phyloP scores from a whole-genome alignment of 1,140 invertebrate species.

The Magallana angulata region DNA sequence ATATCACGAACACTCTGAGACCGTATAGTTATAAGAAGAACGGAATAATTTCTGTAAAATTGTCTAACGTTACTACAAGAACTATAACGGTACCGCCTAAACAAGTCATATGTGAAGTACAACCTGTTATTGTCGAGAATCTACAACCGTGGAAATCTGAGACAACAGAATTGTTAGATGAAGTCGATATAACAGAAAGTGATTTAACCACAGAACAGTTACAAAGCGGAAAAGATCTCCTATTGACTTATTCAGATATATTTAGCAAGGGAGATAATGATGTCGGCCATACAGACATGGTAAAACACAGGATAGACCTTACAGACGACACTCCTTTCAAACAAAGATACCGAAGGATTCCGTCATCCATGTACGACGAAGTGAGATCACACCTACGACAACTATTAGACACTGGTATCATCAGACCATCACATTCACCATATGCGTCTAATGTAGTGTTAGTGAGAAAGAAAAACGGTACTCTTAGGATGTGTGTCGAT shows the following conservation, averaged over 20 bases:
- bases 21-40: slow-evolving; percentile 12
- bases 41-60: slow-evolving; percentile 23
- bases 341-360: slow-evolving; percentile 47
- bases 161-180: neutral
- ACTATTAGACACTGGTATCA: slow-evolving; percentile 44
- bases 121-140: slow-evolving; percentile 38
- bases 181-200: slow-evolving; percentile 38
- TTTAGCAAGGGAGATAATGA: slow-evolving; percentile 42
- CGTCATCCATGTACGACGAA: slow-evolving; percentile 55
- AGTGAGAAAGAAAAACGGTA: slow-evolving; percentile 55
- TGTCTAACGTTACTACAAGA: slow-evolving; percentile 47
- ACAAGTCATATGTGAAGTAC: slow-evolving; percentile 46
- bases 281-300: slow-evolving; percentile 41
- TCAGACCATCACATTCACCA: slow-evolving; percentile 51
- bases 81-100: slow-evolving; percentile 39
- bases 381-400: slow-evolving; percentile 49
- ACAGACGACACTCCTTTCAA: slow-evolving; percentile 50
- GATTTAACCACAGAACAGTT: slow-evolving; percentile 41
- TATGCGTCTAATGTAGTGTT: slow-evolving; percentile 45
- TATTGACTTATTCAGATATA: slow-evolving; percentile 37
- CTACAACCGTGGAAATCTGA: neutral
- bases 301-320: slow-evolving; percentile 52
- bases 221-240: neutral
- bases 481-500: slow-evolving; percentile 78
- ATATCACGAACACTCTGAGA: slow-evolving; percentile 2